Conservation (phyloP, 2,888 invertebrate genomes). For the Orchestes rusci region DNA sequence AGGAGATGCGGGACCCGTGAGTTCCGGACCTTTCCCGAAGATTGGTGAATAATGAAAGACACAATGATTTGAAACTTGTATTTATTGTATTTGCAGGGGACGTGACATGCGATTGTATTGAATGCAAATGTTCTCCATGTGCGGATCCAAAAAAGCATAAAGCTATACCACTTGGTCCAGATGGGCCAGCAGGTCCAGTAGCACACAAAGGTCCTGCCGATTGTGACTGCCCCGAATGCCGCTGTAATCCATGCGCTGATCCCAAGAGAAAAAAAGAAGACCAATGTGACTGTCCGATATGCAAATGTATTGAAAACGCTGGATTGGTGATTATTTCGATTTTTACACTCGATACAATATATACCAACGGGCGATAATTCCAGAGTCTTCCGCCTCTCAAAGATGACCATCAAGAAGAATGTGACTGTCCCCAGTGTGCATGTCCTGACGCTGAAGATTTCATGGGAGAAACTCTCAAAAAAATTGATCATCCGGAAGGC, state of each 20-base stretch:
- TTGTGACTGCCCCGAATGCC: constrained; percentile 5
- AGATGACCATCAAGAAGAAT: constrained; percentile 7
- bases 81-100: too few relatives aligned
- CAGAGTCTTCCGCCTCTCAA: neutral
- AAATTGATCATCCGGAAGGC: constrained; percentile 17
- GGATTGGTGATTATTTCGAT: neutral
- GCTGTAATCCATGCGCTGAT: constrained; percentile 13
- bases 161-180: too few relatives aligned
- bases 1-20: too few relatives aligned
- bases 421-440: constrained; percentile 16
- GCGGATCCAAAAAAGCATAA: constrained; percentile 12
- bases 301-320: neutral
- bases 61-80: too few relatives aligned
- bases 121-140: constrained; percentile 13
- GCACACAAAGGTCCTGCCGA: neutral
- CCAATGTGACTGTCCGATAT: neutral
- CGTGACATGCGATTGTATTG: constrained; percentile 17
- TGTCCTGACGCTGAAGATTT: constrained; percentile 15
- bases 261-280: constrained; percentile 1
- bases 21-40: too few relatives aligned
- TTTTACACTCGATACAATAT: too few relatives aligned
- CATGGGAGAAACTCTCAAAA: too few relatives aligned
- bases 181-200: too few relatives aligned
- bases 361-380: too few relatives aligned
- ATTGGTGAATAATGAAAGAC: too few relatives aligned